Percentiles rank a stretch among this genome's conserved stretches.
These are phyloP conservation scores for Neopipo cinnamomea DNA, from an alignment of 2,113 vertebrate species.

Conservation along the genomic window DNA sequence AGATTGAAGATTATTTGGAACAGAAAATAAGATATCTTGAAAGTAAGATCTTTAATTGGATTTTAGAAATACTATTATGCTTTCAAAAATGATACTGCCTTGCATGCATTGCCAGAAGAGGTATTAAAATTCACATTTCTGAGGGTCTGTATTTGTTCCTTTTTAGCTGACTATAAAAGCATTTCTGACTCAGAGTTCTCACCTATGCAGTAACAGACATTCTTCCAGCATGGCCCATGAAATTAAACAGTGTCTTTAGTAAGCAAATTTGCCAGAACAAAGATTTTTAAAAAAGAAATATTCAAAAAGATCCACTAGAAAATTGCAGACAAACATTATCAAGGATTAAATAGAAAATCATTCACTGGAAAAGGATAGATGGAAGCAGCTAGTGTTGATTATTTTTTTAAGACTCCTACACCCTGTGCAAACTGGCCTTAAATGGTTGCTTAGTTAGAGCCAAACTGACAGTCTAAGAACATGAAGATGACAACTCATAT, in stretches of 20 bases:
- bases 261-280: neutral
- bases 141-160: neutral
- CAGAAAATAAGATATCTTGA: constrained; percentile 4
- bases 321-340: neutral
- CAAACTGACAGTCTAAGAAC: neutral
- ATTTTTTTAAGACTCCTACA: neutral
- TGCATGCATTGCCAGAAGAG: neutral
- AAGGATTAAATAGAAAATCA: neutral
- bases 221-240: neutral
- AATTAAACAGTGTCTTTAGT: neutral
- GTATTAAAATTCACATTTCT: neutral
- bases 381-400: neutral
- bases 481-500: neutral
- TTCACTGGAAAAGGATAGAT: neutral
- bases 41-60: neutral
- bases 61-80: constrained; percentile 5
- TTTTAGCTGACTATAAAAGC: neutral
- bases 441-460: neutral
- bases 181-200: neutral
- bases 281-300: neutral
- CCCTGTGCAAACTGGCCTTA: neutral
- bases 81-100: neutral
- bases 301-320: neutral
- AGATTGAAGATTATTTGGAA: neutral
- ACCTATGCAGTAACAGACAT: neutral